Evolutionary conservation across 37 sponge, comb jelly and placozoan genomes (phyloP).

Genomic region (Bolinopsis microptera): DNA sequence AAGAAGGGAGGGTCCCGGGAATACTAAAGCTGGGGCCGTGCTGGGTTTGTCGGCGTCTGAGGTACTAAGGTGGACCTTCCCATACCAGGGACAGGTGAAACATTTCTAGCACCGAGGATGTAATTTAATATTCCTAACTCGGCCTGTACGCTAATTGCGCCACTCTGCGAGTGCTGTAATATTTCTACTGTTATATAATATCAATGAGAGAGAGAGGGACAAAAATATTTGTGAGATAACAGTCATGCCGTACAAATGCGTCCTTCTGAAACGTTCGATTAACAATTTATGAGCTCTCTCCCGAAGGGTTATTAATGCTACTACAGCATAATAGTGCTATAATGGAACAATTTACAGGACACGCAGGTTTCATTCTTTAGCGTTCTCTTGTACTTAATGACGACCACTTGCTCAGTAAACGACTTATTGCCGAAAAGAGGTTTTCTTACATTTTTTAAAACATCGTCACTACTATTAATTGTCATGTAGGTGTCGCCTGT

Average conservation of each 20-base stretch:
- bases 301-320: background rate
- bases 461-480: background rate
- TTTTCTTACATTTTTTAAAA: background rate
- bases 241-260: background rate
- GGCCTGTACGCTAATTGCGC: background rate
- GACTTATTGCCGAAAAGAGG: background rate
- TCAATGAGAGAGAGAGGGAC: background rate
- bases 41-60: background rate
- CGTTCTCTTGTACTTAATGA: background rate
- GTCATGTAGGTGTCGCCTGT: background rate
- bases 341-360: background rate
- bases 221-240: background rate
- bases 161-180: background rate
- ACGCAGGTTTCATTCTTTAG: background rate
- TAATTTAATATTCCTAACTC: background rate
- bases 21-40: background rate
- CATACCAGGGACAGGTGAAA: background rate
- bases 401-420: too few relatives aligned
- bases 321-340: background rate
- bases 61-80: background rate
- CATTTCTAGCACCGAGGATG: background rate
- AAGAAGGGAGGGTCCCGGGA: too few relatives aligned
- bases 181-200: background rate
- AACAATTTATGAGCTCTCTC: background rate
- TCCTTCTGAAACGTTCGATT: background rate